A percentile compares a stretch with the other conserved stretches of the same genome.
These are phyloP conservation scores for Megaleporinus macrocephalus DNA, from an alignment of 2,113 vertebrate genomes.

Conservation along the genomic window DNA sequence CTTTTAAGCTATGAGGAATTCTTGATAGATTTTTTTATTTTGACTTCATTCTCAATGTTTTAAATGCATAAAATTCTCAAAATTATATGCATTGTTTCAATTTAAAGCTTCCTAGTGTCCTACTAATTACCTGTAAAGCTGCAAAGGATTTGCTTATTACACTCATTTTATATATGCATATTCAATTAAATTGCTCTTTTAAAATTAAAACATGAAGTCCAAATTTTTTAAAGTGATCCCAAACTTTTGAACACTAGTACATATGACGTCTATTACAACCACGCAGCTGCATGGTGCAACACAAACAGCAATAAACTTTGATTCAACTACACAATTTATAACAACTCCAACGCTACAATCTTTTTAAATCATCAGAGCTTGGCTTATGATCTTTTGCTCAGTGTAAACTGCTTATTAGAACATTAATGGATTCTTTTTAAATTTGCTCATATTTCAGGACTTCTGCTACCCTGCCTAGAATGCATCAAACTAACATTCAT, in stretches of 20 bases:
- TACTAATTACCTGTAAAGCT: too few relatives aligned
- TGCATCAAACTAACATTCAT: not conserved
- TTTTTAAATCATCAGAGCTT: not conserved
- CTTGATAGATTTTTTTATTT: too few relatives aligned
- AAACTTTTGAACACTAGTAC: too few relatives aligned
- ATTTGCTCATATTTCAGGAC: not conserved
- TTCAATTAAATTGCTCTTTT: too few relatives aligned
- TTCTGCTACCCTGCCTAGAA: not conserved
- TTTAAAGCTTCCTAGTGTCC: too few relatives aligned
- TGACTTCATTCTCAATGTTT: too few relatives aligned
- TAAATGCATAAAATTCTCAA: too few relatives aligned
- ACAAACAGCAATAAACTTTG: not conserved
- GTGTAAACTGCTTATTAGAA: not conserved
- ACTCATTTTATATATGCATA: too few relatives aligned
- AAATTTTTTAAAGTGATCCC: too few relatives aligned
- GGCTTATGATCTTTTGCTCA: not conserved
- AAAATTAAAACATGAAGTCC: too few relatives aligned
- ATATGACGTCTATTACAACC: not conserved
- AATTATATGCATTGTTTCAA: too few relatives aligned
- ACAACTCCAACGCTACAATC: not conserved
- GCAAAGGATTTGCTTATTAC: not conserved
- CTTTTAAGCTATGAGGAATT: too few relatives aligned
- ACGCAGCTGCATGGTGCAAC: not conserved
- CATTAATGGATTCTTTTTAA: not conserved
- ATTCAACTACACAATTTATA: not conserved